phyloP scores from a whole-genome alignment of 2,797 vertebrate genomes.

The Labroides dimidiatus region DNA sequence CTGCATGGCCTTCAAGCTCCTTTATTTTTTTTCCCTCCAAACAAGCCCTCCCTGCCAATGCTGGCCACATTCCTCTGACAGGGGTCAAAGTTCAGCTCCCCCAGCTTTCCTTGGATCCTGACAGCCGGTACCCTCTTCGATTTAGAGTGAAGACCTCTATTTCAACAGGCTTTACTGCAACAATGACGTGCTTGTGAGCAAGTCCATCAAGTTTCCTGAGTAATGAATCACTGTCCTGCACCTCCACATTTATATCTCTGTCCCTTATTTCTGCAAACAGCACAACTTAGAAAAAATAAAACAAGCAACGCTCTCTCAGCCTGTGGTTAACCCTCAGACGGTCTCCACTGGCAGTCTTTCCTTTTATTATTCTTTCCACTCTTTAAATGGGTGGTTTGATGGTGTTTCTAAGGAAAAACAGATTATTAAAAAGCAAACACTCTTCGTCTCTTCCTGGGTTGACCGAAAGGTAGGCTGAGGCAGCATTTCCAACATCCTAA shows the following conservation, averaged over 20 bases:
- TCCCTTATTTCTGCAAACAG: constrained; percentile 28
- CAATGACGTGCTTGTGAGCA: constrained; percentile 68
- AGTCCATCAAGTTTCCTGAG: constrained; percentile 60
- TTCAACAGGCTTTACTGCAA: constrained; percentile 55
- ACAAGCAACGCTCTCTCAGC: background rate
- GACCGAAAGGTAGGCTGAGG: no score
- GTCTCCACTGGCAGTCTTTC: no score
- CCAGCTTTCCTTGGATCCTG: constrained; percentile 54
- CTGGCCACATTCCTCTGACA: constrained; percentile 63
- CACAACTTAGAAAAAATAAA: constrained; percentile 10
- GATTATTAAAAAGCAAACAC: background rate
- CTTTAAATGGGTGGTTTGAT: background rate
- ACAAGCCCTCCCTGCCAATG: constrained; percentile 47
- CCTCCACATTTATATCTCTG: constrained; percentile 33
- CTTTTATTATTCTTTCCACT: background rate
- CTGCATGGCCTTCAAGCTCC: constrained; percentile 41
- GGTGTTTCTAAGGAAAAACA: constrained; percentile 5
- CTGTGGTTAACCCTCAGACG: constrained; percentile 1
- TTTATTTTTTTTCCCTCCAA: constrained; percentile 33
- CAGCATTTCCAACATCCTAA: no score
- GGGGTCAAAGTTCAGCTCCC: constrained; percentile 65
- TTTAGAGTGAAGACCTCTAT: constrained; percentile 70
- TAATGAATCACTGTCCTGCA: constrained; percentile 57
- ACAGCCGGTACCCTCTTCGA: constrained; percentile 61
- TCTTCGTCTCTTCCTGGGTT: no score